phyloP scores from a whole-genome alignment of 2,797 vertebrate genomes.

The Trichosurus vulpecula region DNA sequence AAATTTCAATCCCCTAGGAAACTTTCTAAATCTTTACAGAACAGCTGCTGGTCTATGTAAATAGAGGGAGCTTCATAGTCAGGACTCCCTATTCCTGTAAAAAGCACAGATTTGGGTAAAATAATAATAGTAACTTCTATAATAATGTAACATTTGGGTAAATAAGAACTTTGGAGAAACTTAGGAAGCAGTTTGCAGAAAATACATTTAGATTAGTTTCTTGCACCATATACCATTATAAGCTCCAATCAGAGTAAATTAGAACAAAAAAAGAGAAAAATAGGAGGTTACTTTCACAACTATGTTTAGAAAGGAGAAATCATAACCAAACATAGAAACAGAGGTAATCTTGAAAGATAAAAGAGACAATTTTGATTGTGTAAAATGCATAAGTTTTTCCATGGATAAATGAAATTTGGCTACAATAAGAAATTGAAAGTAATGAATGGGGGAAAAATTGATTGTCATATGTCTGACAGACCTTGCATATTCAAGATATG shows the following conservation, averaged over 20 bases:
- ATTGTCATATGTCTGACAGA: not conserved
- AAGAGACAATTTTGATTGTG: not conserved
- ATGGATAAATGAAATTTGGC: not conserved
- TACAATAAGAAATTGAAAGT: not conserved
- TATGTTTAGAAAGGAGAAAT: not conserved
- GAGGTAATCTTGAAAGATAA: not conserved
- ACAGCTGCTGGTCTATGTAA: not conserved
- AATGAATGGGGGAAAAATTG: not conserved
- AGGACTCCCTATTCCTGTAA: not conserved
- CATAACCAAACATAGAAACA: not conserved
- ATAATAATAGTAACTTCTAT: not conserved
- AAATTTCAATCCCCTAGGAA: not conserved
- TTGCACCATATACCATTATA: not conserved
- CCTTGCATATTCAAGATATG: not conserved
- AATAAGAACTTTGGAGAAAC: not conserved
- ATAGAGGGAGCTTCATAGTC: not conserved
- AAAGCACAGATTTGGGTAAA: not conserved
- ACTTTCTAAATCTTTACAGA: not conserved
- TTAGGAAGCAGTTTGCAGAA: not conserved
- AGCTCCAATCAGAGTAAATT: not conserved
- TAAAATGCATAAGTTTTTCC: not conserved
- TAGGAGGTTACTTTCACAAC: not conserved
- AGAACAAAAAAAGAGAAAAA: not conserved
- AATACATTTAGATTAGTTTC: not conserved
- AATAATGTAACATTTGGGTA: not conserved